phyloP scores from a whole-genome alignment of 2,797 vertebrate species.

The Malacoraja senta region DNA sequence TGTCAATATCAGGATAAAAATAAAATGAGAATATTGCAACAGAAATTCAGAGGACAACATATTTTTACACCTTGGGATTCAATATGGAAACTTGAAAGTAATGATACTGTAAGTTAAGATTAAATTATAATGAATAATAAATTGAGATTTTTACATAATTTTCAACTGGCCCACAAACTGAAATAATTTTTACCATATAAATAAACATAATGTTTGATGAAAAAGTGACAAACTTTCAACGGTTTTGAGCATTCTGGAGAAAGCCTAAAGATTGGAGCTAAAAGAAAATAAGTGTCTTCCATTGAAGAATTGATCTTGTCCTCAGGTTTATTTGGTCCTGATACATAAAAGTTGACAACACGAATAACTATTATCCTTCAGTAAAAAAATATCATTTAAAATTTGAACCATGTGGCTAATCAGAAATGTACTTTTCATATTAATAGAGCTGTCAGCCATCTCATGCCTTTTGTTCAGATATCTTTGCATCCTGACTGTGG shows the following conservation, averaged over 20 bases:
- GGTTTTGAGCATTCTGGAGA: background rate
- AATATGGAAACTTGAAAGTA: background rate
- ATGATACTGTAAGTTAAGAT: background rate
- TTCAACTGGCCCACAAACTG: background rate
- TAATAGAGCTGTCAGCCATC: constrained; percentile 36
- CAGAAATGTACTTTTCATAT: constrained; percentile 6
- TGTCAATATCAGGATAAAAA: background rate
- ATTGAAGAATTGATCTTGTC: constrained; percentile 10
- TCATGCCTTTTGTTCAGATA: constrained; percentile 30
- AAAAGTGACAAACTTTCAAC: background rate
- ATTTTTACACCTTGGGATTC: background rate
- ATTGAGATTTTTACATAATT: background rate
- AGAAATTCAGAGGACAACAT: constrained; percentile 12
- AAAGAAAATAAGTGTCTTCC: background rate
- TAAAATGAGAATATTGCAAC: background rate
- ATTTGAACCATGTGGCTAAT: background rate
- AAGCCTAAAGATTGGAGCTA: background rate
- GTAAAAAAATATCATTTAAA: background rate
- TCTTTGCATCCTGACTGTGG: constrained; percentile 19
- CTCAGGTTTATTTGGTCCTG: background rate
- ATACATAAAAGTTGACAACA: background rate
- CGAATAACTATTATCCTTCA: background rate
- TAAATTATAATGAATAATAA: background rate
- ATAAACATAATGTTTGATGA: background rate
- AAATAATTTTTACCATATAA: background rate